Percentiles rank a stretch among this genome's conserved stretches.
Conservation (phyloP, 1,140 invertebrate species). For the Anastatus disparis region DNA sequence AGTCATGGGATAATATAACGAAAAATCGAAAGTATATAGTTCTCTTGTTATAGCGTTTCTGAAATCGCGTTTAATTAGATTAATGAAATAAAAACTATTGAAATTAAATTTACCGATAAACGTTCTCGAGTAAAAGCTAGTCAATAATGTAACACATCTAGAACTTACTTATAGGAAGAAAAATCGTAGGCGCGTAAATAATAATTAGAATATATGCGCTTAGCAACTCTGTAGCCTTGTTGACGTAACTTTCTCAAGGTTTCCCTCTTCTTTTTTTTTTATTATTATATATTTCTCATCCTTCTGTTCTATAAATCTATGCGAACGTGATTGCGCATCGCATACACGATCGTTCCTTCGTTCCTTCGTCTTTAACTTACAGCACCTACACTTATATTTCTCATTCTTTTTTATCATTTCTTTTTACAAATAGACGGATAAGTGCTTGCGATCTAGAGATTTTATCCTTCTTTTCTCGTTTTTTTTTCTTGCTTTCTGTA, state of each 20-base stretch:
- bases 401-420: no score
- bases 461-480: slow-evolving; percentile 18
- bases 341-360: slow-evolving; percentile 27
- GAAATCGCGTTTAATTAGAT: no score
- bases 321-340: slow-evolving; percentile 31
- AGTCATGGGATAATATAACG: slow-evolving; percentile 19
- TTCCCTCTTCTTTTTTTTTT: slow-evolving; percentile 46
- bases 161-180: no score
- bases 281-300: no score
- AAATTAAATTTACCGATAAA: no score
- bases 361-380: slow-evolving; percentile 23
- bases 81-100: no score
- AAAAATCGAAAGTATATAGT: no score
- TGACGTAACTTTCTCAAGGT: slow-evolving; percentile 61
- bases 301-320: not conserved
- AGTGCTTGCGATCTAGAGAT: not conserved
- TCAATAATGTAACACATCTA: no score
- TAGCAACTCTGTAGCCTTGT: slow-evolving; percentile 48
- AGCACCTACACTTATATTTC: slow-evolving; percentile 10
- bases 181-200: slow-evolving; percentile 41
- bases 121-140: no score
- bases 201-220: no score
- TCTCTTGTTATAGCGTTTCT: no score
- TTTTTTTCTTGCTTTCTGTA: not conserved
- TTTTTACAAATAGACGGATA: no score